Conservation (phyloP, 1,140 invertebrate genomes). For the Tetramorium parvispinum region DNA sequence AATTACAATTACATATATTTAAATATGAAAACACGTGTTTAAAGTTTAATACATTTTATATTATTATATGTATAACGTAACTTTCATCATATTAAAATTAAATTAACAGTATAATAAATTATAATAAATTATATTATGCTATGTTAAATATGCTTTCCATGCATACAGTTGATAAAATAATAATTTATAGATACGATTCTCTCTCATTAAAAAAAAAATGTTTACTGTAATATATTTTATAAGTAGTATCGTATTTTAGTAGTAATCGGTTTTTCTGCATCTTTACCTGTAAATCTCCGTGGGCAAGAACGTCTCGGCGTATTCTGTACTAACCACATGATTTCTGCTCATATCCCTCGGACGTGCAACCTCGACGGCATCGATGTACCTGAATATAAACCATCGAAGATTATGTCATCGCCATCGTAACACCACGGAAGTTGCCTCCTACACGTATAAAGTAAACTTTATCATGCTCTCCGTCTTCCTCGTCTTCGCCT, state of each 20-base stretch:
- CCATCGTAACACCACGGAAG: not conserved
- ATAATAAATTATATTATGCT: too few species aligned
- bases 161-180: not conserved
- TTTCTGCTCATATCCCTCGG: conserved; percentile 86
- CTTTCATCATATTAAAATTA: not conserved
- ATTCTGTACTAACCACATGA: conserved; percentile 85
- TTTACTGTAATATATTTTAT: not conserved
- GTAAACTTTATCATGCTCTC: conserved; percentile 50
- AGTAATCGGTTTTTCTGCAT: not conserved
- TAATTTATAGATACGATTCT: not conserved
- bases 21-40: not conserved
- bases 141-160: not conserved
- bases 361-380: conserved; percentile 84
- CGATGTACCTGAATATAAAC: conserved; percentile 81
- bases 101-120: not conserved
- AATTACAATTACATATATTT: not conserved
- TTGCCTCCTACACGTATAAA: conserved; percentile 45
- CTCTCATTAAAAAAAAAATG: not conserved
- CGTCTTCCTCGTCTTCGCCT: conserved; percentile 7
- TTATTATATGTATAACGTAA: not conserved
- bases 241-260: not conserved
- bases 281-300: conserved; percentile 84
- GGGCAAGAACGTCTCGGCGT: conserved; percentile 82
- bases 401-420: conserved; percentile 26
- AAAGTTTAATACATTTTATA: not conserved